phyloP scores from a whole-genome alignment of 2,113 vertebrate species.

The Lepisosteus osseus region DNA sequence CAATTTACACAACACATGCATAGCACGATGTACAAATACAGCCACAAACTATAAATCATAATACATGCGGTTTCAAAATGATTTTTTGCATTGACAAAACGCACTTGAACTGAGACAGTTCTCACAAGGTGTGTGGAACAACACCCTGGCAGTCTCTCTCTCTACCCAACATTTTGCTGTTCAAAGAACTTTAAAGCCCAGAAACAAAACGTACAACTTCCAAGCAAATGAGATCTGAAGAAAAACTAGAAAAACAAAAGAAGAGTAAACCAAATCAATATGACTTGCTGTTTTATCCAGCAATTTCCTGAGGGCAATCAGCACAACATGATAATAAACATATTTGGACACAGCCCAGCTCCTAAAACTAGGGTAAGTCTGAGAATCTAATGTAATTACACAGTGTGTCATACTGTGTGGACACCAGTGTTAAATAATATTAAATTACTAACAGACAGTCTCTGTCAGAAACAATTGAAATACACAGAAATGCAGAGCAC shows the following conservation, averaged over 20 bases:
- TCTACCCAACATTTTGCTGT: no score
- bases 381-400: constrained; percentile 31
- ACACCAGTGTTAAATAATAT: no score
- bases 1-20: no score
- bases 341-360: constrained; percentile 7
- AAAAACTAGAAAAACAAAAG: neutral
- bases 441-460: no score
- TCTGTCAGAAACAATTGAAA: neutral
- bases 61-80: no score
- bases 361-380: constrained; percentile 26
- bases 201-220: constrained; percentile 14
- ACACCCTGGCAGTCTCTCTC: no score
- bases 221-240: constrained; percentile 18
- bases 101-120: no score
- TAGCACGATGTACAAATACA: no score
- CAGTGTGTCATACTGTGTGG: constrained; percentile 22
- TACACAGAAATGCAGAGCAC: neutral
- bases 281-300: constrained; percentile 25
- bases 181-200: neutral
- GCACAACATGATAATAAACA: constrained; percentile 27
- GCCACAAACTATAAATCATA: no score
- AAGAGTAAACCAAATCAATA: neutral
- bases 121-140: no score
- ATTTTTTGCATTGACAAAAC: no score
- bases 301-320: constrained; percentile 19